phyloP scores from a whole-genome alignment of 2,888 invertebrate genomes.

The Pilophorus perplexus region DNA sequence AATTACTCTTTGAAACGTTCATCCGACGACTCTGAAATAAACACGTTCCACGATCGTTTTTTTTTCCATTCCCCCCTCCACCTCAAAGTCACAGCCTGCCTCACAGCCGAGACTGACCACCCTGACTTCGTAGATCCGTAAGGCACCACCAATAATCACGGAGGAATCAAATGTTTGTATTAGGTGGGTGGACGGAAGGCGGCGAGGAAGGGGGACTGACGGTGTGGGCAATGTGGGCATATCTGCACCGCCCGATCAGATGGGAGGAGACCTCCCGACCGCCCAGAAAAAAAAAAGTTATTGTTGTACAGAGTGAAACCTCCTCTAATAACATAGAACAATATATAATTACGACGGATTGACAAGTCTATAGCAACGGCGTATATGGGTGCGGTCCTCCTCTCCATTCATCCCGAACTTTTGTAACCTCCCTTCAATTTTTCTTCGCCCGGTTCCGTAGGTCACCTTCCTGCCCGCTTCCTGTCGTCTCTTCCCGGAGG shows the following conservation, averaged over 20 bases:
- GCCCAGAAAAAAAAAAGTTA: slow-evolving; percentile 34
- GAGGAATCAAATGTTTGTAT: no score
- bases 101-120: no score
- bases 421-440: background rate
- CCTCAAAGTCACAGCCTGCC: no score
- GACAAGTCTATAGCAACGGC: slow-evolving; percentile 42
- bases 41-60: no score
- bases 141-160: no score
- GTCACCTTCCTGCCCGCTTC: background rate
- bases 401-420: slow-evolving; percentile 36
- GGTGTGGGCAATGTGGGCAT: slow-evolving; percentile 19
- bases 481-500: background rate
- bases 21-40: no score
- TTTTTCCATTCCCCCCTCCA: no score
- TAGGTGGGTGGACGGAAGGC: background rate
- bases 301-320: slow-evolving; percentile 37
- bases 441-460: background rate
- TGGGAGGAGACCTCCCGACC: slow-evolving; percentile 18
- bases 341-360: slow-evolving; percentile 46
- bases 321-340: slow-evolving; percentile 46
- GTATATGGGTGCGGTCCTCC: slow-evolving; percentile 38
- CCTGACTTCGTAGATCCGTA: no score
- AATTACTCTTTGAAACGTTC: no score
- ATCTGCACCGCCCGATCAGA: slow-evolving; percentile 28
- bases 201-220: background rate